Conservation (phyloP, 2,797 vertebrate genomes). For the Crocodylus rhombifer region DNA sequence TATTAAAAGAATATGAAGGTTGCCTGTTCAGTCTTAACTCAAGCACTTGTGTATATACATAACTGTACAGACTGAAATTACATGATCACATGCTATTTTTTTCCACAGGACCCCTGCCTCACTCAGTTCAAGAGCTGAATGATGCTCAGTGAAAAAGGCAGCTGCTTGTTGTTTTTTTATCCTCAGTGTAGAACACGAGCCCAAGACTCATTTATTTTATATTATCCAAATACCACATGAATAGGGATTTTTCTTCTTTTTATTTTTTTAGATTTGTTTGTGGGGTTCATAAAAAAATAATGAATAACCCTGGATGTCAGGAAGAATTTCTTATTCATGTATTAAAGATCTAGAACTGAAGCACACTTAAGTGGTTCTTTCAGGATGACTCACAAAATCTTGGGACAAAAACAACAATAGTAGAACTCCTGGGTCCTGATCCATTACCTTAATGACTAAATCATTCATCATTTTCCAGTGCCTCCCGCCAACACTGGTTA, state of each 20-base stretch:
- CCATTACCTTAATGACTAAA: neutral
- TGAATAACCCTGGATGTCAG: neutral
- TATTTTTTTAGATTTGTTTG: neutral
- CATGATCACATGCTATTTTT: neutral
- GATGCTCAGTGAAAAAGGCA: neutral
- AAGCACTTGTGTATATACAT: neutral
- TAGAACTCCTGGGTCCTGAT: neutral
- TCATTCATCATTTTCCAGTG: neutral
- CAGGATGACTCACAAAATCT: neutral
- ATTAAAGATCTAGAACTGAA: neutral
- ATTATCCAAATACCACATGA: neutral
- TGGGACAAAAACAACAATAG: neutral
- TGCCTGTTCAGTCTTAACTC: neutral
- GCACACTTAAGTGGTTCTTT: neutral
- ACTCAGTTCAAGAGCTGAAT: neutral
- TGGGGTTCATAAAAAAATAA: neutral
- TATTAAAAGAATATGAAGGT: neutral
- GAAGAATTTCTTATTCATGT: neutral
- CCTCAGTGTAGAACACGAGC: neutral
- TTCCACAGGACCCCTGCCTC: neutral
- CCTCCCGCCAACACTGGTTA: rapidly evolving
- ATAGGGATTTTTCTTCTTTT: neutral
- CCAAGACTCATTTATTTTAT: neutral
- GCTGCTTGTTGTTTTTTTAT: neutral
- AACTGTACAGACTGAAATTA: neutral